Conservation (phyloP, 2,888 invertebrate species). For the Drosophila nigritarsus region DNA sequence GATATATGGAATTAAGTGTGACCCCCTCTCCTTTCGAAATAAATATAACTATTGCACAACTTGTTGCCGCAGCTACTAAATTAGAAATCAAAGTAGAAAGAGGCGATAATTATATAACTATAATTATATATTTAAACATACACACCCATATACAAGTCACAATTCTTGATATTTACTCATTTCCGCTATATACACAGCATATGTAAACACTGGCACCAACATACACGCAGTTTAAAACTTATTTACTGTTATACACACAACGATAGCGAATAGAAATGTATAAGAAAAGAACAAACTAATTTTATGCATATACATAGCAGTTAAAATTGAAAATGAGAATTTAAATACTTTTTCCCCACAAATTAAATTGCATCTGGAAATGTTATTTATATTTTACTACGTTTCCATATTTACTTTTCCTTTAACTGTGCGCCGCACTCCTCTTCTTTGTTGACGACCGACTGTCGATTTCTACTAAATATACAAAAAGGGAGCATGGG, state of each 20-base stretch:
- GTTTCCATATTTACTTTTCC: constrained; percentile 18
- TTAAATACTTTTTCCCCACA: not conserved
- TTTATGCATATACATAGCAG: constrained; percentile 32
- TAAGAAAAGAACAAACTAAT: constrained; percentile 12
- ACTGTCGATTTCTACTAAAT: constrained; percentile 49
- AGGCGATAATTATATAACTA: not conserved
- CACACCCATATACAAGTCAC: constrained; percentile 14
- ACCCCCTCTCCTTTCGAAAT: constrained; percentile 2
- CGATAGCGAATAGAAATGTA: constrained; percentile 30
- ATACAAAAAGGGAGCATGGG: constrained; percentile 48
- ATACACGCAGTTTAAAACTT: constrained; percentile 31
- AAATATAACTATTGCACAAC: constrained; percentile 28
- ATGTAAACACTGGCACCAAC: constrained; percentile 17
- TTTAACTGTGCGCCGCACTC: constrained; percentile 16
- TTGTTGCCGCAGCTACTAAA: constrained; percentile 42
- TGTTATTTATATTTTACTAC: constrained; percentile 3
- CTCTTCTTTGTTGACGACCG: constrained; percentile 30
- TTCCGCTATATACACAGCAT: constrained; percentile 44
- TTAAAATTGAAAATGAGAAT: not conserved
- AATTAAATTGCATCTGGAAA: not conserved
- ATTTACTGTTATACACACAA: constrained; percentile 62
- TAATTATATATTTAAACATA: not conserved
- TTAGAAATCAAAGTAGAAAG: constrained; percentile 21
- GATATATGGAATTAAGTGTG: constrained; percentile 14
- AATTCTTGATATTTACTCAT: constrained; percentile 48